phyloP scores from a whole-genome alignment of 2,113 vertebrate genomes.

The Pituophis catenifer region DNA sequence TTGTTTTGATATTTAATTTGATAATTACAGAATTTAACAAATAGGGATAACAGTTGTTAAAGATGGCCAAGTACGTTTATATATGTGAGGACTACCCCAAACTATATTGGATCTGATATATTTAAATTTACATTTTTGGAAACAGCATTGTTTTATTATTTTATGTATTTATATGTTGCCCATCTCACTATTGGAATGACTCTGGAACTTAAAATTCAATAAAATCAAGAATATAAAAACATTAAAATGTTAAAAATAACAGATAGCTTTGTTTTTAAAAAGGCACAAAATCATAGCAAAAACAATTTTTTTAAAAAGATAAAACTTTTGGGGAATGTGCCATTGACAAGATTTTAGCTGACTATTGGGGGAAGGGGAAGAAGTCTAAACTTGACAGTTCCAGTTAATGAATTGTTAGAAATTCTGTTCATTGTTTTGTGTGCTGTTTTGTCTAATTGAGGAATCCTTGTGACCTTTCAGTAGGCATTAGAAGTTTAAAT shows the following conservation, averaged over 20 bases:
- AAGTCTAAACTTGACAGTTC: constrained; percentile 54
- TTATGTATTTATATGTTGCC: background rate
- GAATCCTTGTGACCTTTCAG: constrained; percentile 45
- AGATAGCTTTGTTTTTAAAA: constrained; percentile 53
- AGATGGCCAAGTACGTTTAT: constrained; percentile 24
- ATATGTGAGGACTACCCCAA: constrained; percentile 32
- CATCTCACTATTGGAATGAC: background rate
- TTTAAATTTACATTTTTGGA: constrained; percentile 59
- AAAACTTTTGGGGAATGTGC: constrained; percentile 52
- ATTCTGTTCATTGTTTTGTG: constrained; percentile 49
- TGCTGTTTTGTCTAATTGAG: constrained; percentile 47
- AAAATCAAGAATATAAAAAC: background rate
- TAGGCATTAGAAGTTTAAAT: constrained; percentile 42
- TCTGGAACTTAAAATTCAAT: background rate
- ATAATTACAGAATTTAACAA: background rate
- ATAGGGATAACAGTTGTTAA: constrained; percentile 39
- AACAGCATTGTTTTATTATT: constrained; percentile 44
- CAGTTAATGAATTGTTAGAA: constrained; percentile 45
- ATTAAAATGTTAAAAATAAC: background rate
- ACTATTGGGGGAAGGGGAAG: background rate
- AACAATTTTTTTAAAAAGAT: constrained; percentile 70
- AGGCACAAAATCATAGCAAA: constrained; percentile 68
- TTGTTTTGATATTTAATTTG: background rate
- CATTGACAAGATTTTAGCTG: constrained; percentile 52
- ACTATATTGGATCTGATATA: constrained; percentile 46